phyloP scores from a whole-genome alignment of 2,888 invertebrate species.

The Pegoplata infirma region DNA sequence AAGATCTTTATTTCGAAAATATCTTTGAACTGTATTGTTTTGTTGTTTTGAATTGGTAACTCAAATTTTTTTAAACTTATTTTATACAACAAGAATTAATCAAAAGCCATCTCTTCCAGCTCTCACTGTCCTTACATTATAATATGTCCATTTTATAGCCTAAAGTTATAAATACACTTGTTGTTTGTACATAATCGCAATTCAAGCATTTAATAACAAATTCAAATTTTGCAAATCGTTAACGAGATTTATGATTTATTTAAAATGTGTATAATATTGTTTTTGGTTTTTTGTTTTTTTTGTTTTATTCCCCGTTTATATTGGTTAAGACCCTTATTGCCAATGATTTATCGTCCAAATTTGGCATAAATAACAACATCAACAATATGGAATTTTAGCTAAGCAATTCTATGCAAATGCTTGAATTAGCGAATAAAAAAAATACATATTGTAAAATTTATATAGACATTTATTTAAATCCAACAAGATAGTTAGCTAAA shows the following conservation, averaged over 20 bases:
- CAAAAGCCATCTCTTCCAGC: no score
- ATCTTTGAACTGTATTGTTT: no score
- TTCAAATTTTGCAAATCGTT: slow-evolving; percentile 62
- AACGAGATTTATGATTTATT: slow-evolving; percentile 64
- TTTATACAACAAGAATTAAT: no score
- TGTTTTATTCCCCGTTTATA: slow-evolving; percentile 1
- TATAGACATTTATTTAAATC: background rate
- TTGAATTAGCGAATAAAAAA: slow-evolving; percentile 2
- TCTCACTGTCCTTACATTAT: slow-evolving; percentile 23
- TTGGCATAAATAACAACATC: slow-evolving; percentile 45
- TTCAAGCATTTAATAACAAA: slow-evolving; percentile 63
- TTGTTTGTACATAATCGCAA: slow-evolving; percentile 59
- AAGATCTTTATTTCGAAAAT: no score
- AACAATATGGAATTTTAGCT: slow-evolving; percentile 30
- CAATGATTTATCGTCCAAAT: slow-evolving; percentile 58
- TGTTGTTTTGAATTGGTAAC: no score
- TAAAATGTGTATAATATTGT: slow-evolving; percentile 41
- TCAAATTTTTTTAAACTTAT: no score
- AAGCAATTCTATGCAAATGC: slow-evolving; percentile 53
- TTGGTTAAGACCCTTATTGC: slow-evolving; percentile 41
- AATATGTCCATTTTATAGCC: slow-evolving; percentile 45
- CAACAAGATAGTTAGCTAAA: background rate
- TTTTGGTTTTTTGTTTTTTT: no score
- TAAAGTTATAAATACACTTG: slow-evolving; percentile 58
- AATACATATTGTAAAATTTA: background rate